Evolutionary conservation across 2,797 vertebrate species (phyloP).

Genomic region (Alexandromys oeconomus): DNA sequence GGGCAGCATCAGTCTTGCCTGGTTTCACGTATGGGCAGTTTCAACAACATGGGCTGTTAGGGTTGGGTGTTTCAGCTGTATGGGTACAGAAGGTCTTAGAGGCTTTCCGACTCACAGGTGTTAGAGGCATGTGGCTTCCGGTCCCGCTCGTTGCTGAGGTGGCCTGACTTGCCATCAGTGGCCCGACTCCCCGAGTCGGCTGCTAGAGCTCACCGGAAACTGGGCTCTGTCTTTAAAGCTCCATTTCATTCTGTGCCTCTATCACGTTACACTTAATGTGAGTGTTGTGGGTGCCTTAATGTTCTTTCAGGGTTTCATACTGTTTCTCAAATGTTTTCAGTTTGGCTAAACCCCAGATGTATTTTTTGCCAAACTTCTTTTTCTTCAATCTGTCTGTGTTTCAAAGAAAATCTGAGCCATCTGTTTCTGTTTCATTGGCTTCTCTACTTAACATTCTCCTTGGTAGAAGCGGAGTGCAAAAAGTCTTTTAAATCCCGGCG

Average conservation of each 20-base stretch:
- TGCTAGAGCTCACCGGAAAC: not conserved
- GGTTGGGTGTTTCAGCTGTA: too few relatives aligned
- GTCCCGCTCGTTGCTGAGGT: not conserved
- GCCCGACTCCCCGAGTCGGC: not conserved
- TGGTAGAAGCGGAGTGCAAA: slow-evolving; percentile 24
- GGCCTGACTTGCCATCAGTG: not conserved
- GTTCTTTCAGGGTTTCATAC: slow-evolving; percentile 49
- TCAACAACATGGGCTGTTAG: not conserved
- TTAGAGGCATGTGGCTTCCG: not conserved
- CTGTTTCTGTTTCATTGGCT: slow-evolving; percentile 73
- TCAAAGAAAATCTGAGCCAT: slow-evolving; percentile 78
- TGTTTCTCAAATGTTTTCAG: slow-evolving; percentile 65
- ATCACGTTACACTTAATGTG: not conserved
- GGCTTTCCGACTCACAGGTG: not conserved
- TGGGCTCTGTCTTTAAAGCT: not conserved
- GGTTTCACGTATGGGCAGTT: too few relatives aligned
- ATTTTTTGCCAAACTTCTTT: slow-evolving; percentile 69
- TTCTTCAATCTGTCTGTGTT: slow-evolving; percentile 77
- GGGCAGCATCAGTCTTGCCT: too few relatives aligned
- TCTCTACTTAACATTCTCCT: slow-evolving; percentile 27
- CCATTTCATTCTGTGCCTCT: not conserved
- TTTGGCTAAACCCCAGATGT: slow-evolving; percentile 68
- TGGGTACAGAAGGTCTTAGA: too few relatives aligned
- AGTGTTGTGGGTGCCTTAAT: slow-evolving; percentile 3
- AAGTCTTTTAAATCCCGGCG: slow-evolving; percentile 38